Conservation (phyloP, 2,113 vertebrate genomes). For the Ceyx margarethae region DNA sequence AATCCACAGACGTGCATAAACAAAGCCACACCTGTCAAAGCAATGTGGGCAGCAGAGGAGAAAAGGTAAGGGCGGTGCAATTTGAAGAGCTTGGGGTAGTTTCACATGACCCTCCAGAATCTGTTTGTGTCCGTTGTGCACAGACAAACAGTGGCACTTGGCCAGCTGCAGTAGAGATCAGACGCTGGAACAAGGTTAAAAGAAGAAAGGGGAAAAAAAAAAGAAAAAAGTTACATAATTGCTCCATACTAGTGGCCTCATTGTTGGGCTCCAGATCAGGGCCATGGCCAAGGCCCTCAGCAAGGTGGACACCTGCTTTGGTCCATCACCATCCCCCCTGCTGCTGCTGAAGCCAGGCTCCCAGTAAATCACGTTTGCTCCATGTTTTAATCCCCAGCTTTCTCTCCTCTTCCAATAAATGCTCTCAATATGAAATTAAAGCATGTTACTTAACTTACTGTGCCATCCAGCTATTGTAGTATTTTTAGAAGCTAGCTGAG, state of each 20-base stretch:
- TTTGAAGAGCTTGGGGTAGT: background rate
- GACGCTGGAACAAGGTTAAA: background rate
- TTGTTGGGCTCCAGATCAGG: rapidly evolving
- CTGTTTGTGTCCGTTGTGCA: background rate
- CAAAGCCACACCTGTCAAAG: conserved; percentile 11
- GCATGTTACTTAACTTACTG: conserved; percentile 49
- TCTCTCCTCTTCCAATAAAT: conserved; percentile 23
- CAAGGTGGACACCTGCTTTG: conserved; percentile 40
- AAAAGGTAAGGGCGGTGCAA: background rate
- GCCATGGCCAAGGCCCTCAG: rapidly evolving
- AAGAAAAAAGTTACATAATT: background rate
- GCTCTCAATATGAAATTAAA: conserved; percentile 47
- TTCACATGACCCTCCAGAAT: conserved; percentile 21
- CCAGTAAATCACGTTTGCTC: background rate
- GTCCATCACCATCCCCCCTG: background rate
- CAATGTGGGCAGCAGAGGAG: conserved; percentile 1
- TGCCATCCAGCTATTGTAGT: conserved; percentile 19
- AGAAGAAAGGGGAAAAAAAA: background rate
- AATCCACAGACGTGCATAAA: background rate
- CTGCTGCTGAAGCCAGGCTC: background rate
- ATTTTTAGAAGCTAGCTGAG: conserved; percentile 55
- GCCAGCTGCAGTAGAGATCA: conserved; percentile 8
- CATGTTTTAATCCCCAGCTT: background rate
- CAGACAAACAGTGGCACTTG: background rate
- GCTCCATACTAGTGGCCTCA: background rate